Evolutionary conservation across 1,140 invertebrate species (phyloP), one percentile per base, ranked within the genome.

Genomic region (Apis cerana): DNA sequence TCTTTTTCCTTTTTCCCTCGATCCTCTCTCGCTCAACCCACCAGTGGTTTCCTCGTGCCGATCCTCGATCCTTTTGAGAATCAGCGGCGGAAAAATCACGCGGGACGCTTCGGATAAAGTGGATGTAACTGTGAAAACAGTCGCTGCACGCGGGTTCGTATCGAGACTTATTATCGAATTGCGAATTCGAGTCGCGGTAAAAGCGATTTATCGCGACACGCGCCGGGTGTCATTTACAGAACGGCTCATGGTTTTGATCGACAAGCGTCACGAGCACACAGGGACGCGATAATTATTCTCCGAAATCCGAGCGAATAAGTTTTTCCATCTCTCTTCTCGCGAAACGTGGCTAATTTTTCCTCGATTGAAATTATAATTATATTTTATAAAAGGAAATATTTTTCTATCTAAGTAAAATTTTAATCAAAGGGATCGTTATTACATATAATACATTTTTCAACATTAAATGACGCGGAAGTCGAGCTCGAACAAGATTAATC

Each of bases 151-250:
- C 27, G 27, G 27, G 1, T 62, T 82, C 69, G 74, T 69, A 82
- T 71, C 43, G 69, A 52, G 59, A 50, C 50, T 2, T 2, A 85
- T 86, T 72, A 75, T 48, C 23, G 74, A 10, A 33, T 33, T 54
- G 64, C 33, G 33, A 69, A 72, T 76, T 54, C 1, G 2, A 1
- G 84, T 64, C 76, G 80, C 75, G 69, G 85, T 86, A 85, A 82
- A 86, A 61, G 52, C 56, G 75, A 85, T 86, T 85, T 82, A 85
- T 85, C 64, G 83, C 68, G 61, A 69, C 59, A 27, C 50, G 72
- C 27, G 23, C 27, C 23, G 71, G n/a, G 62, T 78, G 58, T 75
- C 56, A 62, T 56, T 61, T 76, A 75, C 65, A 74, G 59, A 43
- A 5, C 62, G 50, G 43, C 50, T 21, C 54, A 9, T 8, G 48